Base-by-base conservation (phyloP, 1,140 invertebrate genomes). In the Tetraneura akinire region DNA sequence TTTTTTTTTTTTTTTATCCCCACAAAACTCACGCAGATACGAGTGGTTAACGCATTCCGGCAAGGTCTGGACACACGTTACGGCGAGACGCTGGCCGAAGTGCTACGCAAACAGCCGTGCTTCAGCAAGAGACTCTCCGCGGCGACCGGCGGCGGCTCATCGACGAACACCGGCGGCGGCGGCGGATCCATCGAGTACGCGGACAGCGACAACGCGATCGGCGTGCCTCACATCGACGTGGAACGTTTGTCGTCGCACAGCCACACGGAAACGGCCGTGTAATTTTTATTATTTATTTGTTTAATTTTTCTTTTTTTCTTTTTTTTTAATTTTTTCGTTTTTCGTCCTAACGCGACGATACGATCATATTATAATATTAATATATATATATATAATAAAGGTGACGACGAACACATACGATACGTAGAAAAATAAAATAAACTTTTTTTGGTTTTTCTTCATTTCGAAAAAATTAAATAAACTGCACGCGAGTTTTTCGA, bases 21-120 rank as follows among this genome's bases (percentile, higher is more conserved):
- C 62, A 8, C 3, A 37, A 37, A 29, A 47, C 26, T 4, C 42
- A 29, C 26, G 16, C 92, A 97, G 96, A 97, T 99, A 95, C 81
- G 82, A 82, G 83, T 83, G 45, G 82, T 83, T 74, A 83, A 83
- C 74, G 83, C 83, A 60, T 83, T 83, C 80, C 95, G 96, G 88
- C 96, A 97, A 91, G 96, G 95, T 87, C 91, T 98, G 89, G 96
- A 98, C 90, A 90, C 94, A 88, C 93, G 95, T 86, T 94, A 94
- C 86, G 92, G 93, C 86, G 96, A 97, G 88, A 93, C 94, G 86
- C 90, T 96, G 85, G 94, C 93, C 81, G 94, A 95, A 87, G 93
- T 94, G 85, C 90, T 96, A 84, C 92, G 94, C 86, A 96, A 95
- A 88, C 94, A 96, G 89, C 91, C 93, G 85, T 94, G 93, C 85